phyloP scores from a whole-genome alignment of 2,797 vertebrate species.

The Lutjanus campechanus region DNA sequence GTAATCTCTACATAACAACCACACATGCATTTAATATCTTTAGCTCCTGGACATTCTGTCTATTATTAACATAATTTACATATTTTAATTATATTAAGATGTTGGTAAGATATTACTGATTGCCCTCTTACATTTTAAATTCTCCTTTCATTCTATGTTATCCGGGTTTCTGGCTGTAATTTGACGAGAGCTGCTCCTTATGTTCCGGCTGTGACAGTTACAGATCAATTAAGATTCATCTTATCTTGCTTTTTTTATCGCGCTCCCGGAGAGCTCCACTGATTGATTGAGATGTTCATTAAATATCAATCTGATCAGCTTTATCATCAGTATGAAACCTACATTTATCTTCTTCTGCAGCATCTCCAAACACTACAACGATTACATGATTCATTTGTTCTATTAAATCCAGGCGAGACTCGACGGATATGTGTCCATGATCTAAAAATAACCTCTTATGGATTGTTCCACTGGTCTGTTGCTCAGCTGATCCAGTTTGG shows the following conservation, averaged over 20 bases:
- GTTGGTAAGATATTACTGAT: neutral
- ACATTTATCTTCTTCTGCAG: neutral
- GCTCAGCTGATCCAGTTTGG: constrained; percentile 36
- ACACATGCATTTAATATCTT: neutral
- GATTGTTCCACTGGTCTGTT: constrained; percentile 50
- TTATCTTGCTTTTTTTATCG: neutral
- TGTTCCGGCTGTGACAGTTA: neutral
- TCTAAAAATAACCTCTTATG: constrained; percentile 53
- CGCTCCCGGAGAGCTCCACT: neutral
- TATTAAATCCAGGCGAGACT: constrained; percentile 1
- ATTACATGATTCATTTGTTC: neutral
- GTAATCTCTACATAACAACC: neutral
- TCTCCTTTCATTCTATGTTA: neutral
- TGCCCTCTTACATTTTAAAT: neutral
- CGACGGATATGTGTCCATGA: neutral
- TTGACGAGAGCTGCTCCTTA: neutral
- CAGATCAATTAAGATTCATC: constrained; percentile 17
- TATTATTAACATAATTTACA: constrained; percentile 1
- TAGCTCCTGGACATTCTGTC: constrained; percentile 1
- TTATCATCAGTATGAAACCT: constrained; percentile 2
- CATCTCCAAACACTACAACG: neutral
- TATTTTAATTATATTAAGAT: constrained; percentile 27
- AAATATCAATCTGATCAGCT: neutral
- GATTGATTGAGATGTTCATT: neutral
- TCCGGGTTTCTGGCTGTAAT: constrained; percentile 5